Conservation (phyloP, 2,888 invertebrate genomes). For the Aphodius sticticus region DNA sequence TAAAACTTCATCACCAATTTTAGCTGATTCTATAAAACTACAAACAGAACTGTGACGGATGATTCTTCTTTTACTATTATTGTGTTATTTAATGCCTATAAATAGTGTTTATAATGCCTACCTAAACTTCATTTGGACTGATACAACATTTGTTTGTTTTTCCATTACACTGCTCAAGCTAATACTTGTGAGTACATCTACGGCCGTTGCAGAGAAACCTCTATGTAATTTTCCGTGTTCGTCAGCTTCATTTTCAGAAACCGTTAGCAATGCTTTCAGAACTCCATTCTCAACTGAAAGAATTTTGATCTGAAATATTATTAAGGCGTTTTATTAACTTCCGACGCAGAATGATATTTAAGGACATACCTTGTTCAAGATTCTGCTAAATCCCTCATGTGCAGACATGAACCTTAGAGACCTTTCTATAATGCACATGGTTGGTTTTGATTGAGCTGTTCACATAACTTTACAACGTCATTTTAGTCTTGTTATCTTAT, state of each 20-base stretch:
- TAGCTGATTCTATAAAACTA: conserved; percentile 81
- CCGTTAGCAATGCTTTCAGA: conserved; percentile 9
- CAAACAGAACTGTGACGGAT: conserved; percentile 48
- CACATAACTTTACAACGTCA: too few relatives aligned
- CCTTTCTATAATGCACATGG: neutral
- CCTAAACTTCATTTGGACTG: conserved; percentile 9
- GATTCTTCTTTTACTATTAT: neutral
- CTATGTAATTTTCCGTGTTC: conserved; percentile 9
- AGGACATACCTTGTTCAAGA: neutral
- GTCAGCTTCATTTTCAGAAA: conserved; percentile 8
- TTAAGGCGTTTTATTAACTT: neutral
- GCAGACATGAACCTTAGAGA: neutral
- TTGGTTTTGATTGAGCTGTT: neutral
- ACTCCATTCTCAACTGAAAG: conserved; percentile 10
- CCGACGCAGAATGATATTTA: neutral
- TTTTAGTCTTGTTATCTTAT: too few relatives aligned
- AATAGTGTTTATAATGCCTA: neutral
- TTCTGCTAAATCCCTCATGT: neutral
- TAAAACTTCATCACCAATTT: conserved; percentile 78
- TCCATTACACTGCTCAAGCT: neutral
- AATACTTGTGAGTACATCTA: conserved; percentile 9
- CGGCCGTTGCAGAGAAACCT: conserved; percentile 22
- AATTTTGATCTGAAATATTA: conserved; percentile 16
- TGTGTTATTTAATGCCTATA: neutral
- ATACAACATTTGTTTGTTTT: neutral